A percentile compares a stretch with the other conserved stretches of the same genome.
phyloP scores from a whole-genome alignment of 2,797 vertebrate species.

The Chelmon rostratus region DNA sequence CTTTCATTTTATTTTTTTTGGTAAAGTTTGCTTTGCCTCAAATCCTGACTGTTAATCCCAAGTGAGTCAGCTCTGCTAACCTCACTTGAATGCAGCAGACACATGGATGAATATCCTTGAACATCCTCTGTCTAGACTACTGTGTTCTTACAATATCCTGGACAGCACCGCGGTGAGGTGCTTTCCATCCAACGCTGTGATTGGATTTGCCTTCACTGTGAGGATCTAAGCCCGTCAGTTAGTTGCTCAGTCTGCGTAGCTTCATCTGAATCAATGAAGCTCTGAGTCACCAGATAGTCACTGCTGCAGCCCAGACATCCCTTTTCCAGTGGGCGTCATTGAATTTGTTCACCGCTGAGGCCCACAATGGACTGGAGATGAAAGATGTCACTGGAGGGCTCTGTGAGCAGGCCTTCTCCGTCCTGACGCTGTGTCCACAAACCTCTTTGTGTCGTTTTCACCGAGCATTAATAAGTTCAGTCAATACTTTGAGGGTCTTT shows the following conservation, averaged over 20 bases:
- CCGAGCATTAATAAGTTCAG: conserved; percentile 61
- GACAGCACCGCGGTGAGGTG: conserved; percentile 13
- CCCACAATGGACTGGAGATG: conserved; percentile 75
- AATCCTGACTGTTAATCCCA: conserved; percentile 11
- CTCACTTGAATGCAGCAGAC: conserved; percentile 21
- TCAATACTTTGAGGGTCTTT: conserved; percentile 35
- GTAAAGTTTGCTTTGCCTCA: conserved; percentile 10
- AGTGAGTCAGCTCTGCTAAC: conserved; percentile 17
- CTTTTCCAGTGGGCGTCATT: conserved; percentile 62
- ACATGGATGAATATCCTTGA: conserved; percentile 39
- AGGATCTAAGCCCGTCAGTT: conserved; percentile 45
- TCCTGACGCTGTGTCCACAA: conserved; percentile 42
- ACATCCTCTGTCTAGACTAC: conserved; percentile 60
- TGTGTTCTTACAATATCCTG: conserved; percentile 42
- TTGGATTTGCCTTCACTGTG: conserved; percentile 57
- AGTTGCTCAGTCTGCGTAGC: conserved; percentile 27
- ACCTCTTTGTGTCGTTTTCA: conserved; percentile 68
- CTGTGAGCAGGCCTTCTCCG: conserved; percentile 42
- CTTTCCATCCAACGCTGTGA: conserved; percentile 50
- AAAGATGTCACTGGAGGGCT: conserved; percentile 70
- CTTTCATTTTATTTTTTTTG: conserved; percentile 17
- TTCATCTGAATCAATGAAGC: conserved; percentile 23
- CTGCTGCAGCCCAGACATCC: conserved; percentile 45
- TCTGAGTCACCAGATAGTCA: conserved; percentile 62
- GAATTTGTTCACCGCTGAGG: conserved; percentile 50